A percentile compares a stretch with the other conserved stretches of the same genome.
Evolutionary conservation across 2,888 invertebrate genomes (phyloP).

Genomic region (Hydraecia micacea): DNA sequence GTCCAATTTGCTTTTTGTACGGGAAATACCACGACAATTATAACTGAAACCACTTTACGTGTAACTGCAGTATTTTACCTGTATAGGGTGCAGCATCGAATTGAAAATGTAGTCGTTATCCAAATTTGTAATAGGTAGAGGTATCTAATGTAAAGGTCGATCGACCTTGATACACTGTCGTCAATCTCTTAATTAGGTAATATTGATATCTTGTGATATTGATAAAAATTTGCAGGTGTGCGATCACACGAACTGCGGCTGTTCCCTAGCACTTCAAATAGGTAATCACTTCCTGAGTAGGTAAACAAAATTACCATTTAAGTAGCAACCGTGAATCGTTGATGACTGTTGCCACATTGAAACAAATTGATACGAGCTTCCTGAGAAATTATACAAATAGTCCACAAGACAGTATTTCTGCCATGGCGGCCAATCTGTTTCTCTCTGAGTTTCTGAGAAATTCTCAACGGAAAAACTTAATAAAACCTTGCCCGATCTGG

Average conservation of each 20-base stretch:
- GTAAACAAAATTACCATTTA: not conserved
- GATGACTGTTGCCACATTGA: not conserved
- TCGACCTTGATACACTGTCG: not conserved
- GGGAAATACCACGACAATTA: constrained; percentile 8
- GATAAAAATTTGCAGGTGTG: constrained; percentile 28
- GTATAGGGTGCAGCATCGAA: not conserved
- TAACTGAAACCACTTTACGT: constrained; percentile 17
- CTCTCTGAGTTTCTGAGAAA: too few species aligned
- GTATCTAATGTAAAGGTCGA: not conserved
- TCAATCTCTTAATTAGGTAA: not conserved
- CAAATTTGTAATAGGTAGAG: not conserved
- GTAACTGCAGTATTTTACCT: not conserved
- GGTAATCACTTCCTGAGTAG: constrained; percentile 2
- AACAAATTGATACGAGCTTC: not conserved
- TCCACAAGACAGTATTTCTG: not conserved
- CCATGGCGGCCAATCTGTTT: not conserved
- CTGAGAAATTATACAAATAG: not conserved
- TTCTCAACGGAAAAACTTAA: too few species aligned
- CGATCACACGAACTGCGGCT: not conserved
- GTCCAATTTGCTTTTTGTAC: constrained; percentile 18
- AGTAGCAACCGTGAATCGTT: not conserved
- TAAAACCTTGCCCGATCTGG: too few species aligned
- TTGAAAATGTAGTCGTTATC: not conserved
- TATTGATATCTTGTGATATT: not conserved
- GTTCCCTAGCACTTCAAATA: constrained; percentile 6